Evolutionary conservation across 2,113 vertebrate species (phyloP), one percentile per base, ranked within the genome.

Genomic region (Microtus richardsoni): DNA sequence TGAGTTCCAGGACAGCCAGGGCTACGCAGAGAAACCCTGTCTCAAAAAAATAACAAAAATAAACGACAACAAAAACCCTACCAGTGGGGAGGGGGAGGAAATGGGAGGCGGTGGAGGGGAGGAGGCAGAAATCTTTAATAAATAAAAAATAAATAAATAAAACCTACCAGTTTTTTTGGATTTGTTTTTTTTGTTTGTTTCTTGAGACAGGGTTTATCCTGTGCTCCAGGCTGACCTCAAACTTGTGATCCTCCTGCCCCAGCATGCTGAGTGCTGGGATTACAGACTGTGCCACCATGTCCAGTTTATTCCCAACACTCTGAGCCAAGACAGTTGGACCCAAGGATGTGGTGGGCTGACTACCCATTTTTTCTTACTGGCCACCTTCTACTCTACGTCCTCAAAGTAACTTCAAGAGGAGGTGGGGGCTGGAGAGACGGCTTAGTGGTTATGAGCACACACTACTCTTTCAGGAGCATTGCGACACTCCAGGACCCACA

Each of bases 331-430:
- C 12, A 17, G 26, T 8, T 74, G 22, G n/a, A 19, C 41, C 28
- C 28, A 24, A 70, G 36, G 60, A 13, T 28, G n/a, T 26, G 28
- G 12, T 16, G 8, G 6, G 26, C 49, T 44, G n/a, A 44, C 47
- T 9, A 2, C 47, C 54, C 58, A 14, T 44, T n/a, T 78, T 33
- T 30, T 17, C 89, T 49, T 44, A 68, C 10, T 8, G 8, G 74
- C 11, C 79, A 17, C 0, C 4, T 52, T 68, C 41, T n/a, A 21
- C 2, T 33, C 22, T 1, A 1, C 41, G 5, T 64, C 62, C 24
- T 52, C 21, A 3, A 7, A 78, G 26, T 2, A 30, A 64, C 33
- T 6, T 86, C 62, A 68, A n/a, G 79, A 82, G 22, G 52, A 39
- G 36, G 33, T 36, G 33, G 33, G 16, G 33, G 33, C 33, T 70